Evolutionary conservation across 37 sponge, comb jelly and placozoan species (phyloP).

Genomic region (Trichoplax adhaerens): DNA sequence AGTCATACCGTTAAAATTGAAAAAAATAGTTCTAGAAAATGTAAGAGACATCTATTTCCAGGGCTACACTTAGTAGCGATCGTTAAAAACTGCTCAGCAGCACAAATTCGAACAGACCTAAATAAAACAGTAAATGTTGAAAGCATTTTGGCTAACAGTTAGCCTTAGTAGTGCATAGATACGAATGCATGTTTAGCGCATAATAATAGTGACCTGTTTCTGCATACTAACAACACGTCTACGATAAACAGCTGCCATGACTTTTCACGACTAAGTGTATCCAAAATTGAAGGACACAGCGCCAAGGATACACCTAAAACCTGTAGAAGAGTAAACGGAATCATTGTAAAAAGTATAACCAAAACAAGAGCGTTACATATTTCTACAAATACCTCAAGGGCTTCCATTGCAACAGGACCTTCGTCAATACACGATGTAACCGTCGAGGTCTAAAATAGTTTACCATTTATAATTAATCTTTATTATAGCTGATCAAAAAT

Average conservation of each 20-base stretch:
- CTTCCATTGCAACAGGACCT: slow-evolving; percentile 16
- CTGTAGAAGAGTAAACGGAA: slow-evolving; percentile 10
- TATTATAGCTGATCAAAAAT: slow-evolving; percentile 7
- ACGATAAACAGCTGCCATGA: slow-evolving; percentile 46
- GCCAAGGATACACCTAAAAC: slow-evolving; percentile 33
- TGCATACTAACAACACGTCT: slow-evolving; percentile 35
- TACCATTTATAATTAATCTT: slow-evolving; percentile 9
- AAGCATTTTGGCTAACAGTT: no score
- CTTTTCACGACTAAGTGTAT: slow-evolving; percentile 12
- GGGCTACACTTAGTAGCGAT: slow-evolving; percentile 43
- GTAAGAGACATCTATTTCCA: slow-evolving; percentile 14
- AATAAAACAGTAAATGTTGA: no score
- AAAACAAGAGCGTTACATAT: neutral
- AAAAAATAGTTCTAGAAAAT: slow-evolving; percentile 40
- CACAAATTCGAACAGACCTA: slow-evolving; percentile 48
- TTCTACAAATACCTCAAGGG: slow-evolving; percentile 20
- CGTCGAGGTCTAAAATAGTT: neutral
- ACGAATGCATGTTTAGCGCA: neutral
- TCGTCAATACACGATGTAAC: slow-evolving; percentile 13
- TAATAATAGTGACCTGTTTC: slow-evolving; percentile 29
- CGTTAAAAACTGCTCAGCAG: slow-evolving; percentile 62
- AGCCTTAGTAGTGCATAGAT: no score
- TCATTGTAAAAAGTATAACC: neutral
- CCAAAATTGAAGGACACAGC: slow-evolving; percentile 20
- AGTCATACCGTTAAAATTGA: slow-evolving; percentile 28